Percentiles rank a stretch among this genome's conserved stretches.
Conservation (phyloP, 2,113 vertebrate species). For the Promerops cafer region DNA sequence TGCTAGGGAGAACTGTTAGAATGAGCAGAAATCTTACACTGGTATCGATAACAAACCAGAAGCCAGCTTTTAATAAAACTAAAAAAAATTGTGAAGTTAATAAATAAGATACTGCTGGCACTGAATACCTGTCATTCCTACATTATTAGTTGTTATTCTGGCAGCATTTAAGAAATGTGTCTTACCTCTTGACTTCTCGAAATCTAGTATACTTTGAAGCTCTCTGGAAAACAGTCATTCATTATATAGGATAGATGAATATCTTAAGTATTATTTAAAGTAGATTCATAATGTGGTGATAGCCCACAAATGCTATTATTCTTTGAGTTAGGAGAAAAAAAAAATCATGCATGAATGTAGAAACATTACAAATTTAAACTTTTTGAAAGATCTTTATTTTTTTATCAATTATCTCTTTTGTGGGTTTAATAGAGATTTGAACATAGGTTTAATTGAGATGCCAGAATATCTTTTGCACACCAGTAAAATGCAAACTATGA, state of each 20-base stretch:
- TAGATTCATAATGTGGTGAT: not conserved
- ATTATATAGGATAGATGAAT: not conserved
- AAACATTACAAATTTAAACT: not conserved
- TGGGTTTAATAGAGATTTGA: not conserved
- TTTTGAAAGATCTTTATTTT: not conserved
- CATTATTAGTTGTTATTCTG: not conserved
- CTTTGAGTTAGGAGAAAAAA: not conserved
- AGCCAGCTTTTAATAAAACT: not conserved
- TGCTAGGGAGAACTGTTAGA: not conserved
- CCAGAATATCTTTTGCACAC: not conserved
- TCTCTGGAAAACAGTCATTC: not conserved
- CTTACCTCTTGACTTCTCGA: not conserved
- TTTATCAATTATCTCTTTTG: not conserved
- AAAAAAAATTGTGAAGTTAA: not conserved
- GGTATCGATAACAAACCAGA: not conserved
- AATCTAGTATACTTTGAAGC: not conserved
- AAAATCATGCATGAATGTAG: not conserved
- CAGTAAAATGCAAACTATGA: not conserved
- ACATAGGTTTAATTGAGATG: not conserved
- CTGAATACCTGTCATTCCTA: not conserved
- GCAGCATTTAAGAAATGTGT: not conserved
- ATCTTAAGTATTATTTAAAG: not conserved
- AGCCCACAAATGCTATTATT: not conserved
- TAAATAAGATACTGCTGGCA: not conserved
- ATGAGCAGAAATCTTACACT: not conserved